phyloP scores from a whole-genome alignment of 1,140 invertebrate species.

The Rhyacophila brunnea region DNA sequence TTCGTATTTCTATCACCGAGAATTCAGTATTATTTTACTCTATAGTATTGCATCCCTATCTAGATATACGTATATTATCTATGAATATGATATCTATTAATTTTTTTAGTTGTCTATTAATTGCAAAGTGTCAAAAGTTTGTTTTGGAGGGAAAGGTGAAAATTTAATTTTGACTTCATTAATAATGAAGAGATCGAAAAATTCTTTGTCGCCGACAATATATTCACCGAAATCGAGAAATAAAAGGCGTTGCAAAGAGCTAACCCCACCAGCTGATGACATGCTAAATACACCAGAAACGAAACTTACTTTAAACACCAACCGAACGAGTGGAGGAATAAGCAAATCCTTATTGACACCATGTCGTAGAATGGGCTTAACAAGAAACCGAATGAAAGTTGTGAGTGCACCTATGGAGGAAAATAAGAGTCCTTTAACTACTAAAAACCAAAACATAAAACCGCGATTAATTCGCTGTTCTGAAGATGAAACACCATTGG shows the following conservation, averaged over 20 bases:
- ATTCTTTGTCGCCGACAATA: not conserved
- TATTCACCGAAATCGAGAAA: constrained; percentile 6
- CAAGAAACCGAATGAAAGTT: constrained; percentile 7
- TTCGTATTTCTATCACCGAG: too few relatives aligned
- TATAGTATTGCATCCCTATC: too few relatives aligned
- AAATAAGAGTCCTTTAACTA: constrained; percentile 9
- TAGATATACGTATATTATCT: too few relatives aligned
- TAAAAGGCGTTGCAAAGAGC: constrained; percentile 5
- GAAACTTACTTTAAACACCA: not conserved
- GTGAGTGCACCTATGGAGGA: constrained; percentile 5
- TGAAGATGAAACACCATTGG: not conserved
- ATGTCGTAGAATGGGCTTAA: constrained; percentile 15
- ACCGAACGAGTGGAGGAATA: constrained; percentile 17
- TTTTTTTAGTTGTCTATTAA: too few relatives aligned
- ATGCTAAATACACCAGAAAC: constrained; percentile 8
- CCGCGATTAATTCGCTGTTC: not conserved
- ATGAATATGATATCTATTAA: too few relatives aligned
- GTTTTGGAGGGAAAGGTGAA: too few relatives aligned
- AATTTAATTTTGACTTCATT: too few relatives aligned
- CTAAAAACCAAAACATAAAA: not conserved
- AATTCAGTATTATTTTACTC: too few relatives aligned
- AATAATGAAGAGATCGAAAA: constrained; percentile 8
- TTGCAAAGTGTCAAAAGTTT: too few relatives aligned
- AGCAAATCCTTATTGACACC: constrained; percentile 19
- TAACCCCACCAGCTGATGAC: not conserved